phyloP scores from a whole-genome alignment of 2,113 vertebrate genomes.

The Orthochromis indermauri region DNA sequence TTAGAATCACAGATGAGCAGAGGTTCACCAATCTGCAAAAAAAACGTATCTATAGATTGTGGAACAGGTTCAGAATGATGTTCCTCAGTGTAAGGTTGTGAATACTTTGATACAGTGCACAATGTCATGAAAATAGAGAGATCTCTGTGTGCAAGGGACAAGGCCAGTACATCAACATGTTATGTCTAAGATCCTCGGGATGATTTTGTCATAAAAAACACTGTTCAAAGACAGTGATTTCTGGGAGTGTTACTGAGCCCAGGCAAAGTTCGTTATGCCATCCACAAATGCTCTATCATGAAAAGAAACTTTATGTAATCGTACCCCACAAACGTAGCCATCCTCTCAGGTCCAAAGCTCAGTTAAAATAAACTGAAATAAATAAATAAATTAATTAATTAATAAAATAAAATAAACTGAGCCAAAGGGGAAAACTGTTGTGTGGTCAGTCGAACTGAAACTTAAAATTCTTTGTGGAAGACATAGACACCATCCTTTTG shows the following conservation, averaged over 20 bases:
- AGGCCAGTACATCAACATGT: not conserved
- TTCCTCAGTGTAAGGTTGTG: not conserved
- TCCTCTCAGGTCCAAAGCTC: not conserved
- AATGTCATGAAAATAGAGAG: not conserved
- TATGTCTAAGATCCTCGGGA: not conserved
- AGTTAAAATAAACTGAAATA: not conserved
- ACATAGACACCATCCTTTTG: not conserved
- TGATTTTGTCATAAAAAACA: not conserved
- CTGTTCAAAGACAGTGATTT: not conserved
- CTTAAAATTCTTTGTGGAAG: not conserved
- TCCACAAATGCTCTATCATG: not conserved
- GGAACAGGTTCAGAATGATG: not conserved
- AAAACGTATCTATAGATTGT: not conserved
- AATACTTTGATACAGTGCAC: not conserved
- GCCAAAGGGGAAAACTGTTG: not conserved
- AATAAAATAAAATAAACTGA: not conserved
- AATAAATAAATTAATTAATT: too few relatives aligned
- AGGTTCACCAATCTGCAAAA: not conserved
- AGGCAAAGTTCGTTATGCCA: not conserved
- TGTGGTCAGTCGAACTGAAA: not conserved
- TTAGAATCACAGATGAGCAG: not conserved
- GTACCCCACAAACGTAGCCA: not conserved
- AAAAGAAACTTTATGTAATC: not conserved
- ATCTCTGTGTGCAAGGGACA: not conserved
- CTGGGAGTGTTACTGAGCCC: not conserved